A percentile compares a stretch with the other conserved stretches of the same genome.
phyloP scores from a whole-genome alignment of 2,113 vertebrate genomes.

The Falcunculus frontatus region DNA sequence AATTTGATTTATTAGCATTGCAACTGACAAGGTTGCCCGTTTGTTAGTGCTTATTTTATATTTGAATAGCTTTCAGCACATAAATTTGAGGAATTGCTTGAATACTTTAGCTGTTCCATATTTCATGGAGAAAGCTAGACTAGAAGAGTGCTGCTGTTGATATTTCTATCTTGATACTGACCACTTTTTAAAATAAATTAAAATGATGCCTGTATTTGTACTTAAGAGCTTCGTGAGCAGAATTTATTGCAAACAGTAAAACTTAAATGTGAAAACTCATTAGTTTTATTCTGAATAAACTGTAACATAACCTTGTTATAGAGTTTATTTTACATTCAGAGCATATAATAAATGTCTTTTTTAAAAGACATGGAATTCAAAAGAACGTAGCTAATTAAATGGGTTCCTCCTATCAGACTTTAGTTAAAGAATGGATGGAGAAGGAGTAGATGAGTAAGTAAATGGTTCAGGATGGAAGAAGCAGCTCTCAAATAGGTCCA shows the following conservation, averaged over 20 bases:
- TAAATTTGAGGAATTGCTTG: constrained; percentile 74
- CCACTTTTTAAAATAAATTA: constrained; percentile 18
- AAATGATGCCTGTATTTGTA: not conserved
- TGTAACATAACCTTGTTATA: not conserved
- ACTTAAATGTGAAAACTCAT: not conserved
- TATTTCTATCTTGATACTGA: constrained; percentile 67
- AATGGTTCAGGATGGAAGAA: not conserved
- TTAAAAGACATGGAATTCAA: not conserved
- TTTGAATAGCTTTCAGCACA: constrained; percentile 73
- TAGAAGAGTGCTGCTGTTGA: constrained; percentile 45
- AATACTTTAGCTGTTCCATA: constrained; percentile 67
- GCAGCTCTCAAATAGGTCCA: not conserved
- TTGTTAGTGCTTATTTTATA: constrained; percentile 78
- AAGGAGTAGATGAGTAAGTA: not conserved
- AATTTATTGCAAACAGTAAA: not conserved
- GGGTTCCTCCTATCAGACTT: not conserved
- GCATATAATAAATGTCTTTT: not conserved
- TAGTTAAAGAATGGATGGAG: not conserved
- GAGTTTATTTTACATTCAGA: not conserved
- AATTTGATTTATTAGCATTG: constrained; percentile 76
- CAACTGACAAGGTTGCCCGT: constrained; percentile 72
- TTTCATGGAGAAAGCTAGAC: constrained; percentile 61
- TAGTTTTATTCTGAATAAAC: not conserved
- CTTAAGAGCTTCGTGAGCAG: not conserved
- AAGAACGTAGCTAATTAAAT: not conserved